phyloP scores from a whole-genome alignment of 1,140 invertebrate species.

The Drosophila fuyamai region DNA sequence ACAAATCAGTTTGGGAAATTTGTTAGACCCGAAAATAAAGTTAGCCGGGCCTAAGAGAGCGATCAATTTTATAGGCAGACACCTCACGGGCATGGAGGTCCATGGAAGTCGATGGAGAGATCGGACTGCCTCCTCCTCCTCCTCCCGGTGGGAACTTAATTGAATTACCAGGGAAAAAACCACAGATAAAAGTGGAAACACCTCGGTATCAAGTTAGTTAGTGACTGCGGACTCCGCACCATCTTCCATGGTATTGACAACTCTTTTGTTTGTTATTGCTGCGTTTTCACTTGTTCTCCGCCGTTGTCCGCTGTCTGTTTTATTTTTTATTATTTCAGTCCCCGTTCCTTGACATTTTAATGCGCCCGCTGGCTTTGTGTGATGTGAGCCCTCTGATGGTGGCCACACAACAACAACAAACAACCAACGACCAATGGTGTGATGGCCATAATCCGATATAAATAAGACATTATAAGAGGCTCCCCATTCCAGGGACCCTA shows the following conservation, averaged over 20 bases:
- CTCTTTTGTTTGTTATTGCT: conserved; percentile 47
- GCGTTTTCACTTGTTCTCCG: conserved; percentile 36
- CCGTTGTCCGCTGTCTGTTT: conserved; percentile 42
- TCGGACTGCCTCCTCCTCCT: conserved; percentile 8
- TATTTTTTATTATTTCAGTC: conserved; percentile 61
- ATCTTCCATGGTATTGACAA: conserved; percentile 46
- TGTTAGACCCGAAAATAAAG: conserved; percentile 57
- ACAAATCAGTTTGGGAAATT: conserved; percentile 70
- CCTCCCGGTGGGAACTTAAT: conserved; percentile 67
- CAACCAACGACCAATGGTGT: conserved; percentile 61
- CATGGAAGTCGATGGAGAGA: conserved; percentile 32
- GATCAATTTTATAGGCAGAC: conserved; percentile 73
- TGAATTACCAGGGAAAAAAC: conserved; percentile 65
- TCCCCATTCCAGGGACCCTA: background rate
- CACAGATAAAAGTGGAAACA: conserved; percentile 40
- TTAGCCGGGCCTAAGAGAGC: conserved; percentile 66
- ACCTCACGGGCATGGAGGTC: conserved; percentile 25
- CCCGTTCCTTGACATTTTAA: conserved; percentile 76
- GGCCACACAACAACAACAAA: conserved; percentile 53
- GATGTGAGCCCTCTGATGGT: conserved; percentile 60
- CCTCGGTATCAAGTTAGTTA: conserved; percentile 49
- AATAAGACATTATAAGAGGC: conserved; percentile 79
- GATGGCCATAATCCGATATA: conserved; percentile 79
- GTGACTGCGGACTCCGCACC: conserved; percentile 3
- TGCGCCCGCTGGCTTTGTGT: conserved; percentile 77